A percentile compares a stretch with the other conserved stretches of the same genome.
Conservation (phyloP, 1,140 invertebrate genomes). For the Drosophila parabipectinata region DNA sequence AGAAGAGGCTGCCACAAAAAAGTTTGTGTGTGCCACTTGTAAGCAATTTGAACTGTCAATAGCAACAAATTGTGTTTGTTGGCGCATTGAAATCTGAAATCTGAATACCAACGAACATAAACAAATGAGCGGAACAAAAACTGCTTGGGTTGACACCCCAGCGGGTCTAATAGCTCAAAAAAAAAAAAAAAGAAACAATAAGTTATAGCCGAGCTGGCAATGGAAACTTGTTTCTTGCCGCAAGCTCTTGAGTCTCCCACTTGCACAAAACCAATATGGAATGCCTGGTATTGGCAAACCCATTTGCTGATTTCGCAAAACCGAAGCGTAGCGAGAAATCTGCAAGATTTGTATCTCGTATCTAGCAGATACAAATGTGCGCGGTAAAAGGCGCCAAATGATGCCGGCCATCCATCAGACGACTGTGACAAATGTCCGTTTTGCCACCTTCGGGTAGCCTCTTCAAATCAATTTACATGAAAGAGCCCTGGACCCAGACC, state of each 20-base stretch:
- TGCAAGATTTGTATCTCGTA: conserved; percentile 32
- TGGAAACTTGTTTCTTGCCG: conserved; percentile 67
- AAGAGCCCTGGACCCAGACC: background rate
- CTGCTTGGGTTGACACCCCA: conserved; percentile 75
- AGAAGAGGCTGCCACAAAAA: conserved; percentile 33
- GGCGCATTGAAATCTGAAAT: conserved; percentile 60
- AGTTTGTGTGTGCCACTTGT: conserved; percentile 67
- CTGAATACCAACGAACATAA: conserved; percentile 60
- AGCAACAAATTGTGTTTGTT: conserved; percentile 34
- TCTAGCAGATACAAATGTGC: conserved; percentile 39
- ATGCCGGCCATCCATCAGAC: conserved; percentile 55
- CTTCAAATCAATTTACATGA: conserved; percentile 70
- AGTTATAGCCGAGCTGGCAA: conserved; percentile 24
- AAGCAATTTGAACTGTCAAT: conserved; percentile 72
- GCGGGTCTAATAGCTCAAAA: conserved; percentile 60
- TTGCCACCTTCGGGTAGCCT: conserved; percentile 36
- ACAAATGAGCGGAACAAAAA: conserved; percentile 55
- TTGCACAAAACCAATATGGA: conserved; percentile 23
- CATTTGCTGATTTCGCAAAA: conserved; percentile 64
- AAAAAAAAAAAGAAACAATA: background rate
- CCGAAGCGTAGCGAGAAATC: conserved; percentile 15
- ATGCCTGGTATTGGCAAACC: conserved; percentile 50
- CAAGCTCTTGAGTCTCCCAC: conserved; percentile 11
- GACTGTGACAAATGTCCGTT: conserved; percentile 65
- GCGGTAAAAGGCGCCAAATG: conserved; percentile 39